Evolutionary conservation across 1,140 invertebrate species (phyloP).

Genomic region (Drosophila yakuba): DNA sequence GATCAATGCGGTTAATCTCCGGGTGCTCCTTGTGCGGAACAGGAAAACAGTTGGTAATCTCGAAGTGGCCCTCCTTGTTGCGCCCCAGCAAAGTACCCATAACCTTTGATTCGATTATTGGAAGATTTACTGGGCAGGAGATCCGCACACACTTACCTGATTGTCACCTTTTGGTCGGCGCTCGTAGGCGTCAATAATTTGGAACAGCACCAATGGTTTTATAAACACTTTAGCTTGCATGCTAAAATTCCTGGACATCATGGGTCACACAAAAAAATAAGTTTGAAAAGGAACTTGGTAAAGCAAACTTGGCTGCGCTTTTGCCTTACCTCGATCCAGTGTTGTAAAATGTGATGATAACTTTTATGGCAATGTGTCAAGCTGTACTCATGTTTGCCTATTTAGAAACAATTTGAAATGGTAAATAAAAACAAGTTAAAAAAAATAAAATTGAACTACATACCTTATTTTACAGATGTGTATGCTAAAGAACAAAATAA

Average conservation of each 20-base stretch:
- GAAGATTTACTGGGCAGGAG: neutral
- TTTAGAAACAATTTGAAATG: neutral
- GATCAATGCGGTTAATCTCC: slow-evolving; percentile 34
- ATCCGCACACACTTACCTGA: slow-evolving; percentile 15
- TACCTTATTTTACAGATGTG: too few species aligned
- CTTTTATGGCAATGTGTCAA: neutral
- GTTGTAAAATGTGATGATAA: slow-evolving; percentile 4
- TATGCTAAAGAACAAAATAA: too few species aligned
- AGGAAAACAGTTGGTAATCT: slow-evolving; percentile 60
- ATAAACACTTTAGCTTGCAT: slow-evolving; percentile 51
- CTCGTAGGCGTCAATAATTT: slow-evolving; percentile 65
- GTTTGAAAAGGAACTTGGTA: neutral
- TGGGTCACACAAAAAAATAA: neutral
- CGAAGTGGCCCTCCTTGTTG: slow-evolving; percentile 36
- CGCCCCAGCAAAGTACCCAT: slow-evolving; percentile 63
- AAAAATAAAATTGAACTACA: too few species aligned
- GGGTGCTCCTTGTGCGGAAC: slow-evolving; percentile 55
- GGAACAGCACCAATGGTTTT: slow-evolving; percentile 64
- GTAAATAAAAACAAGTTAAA: neutral
- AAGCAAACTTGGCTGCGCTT: slow-evolving; percentile 51
- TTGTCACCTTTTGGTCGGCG: slow-evolving; percentile 47
- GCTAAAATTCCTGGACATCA: slow-evolving; percentile 25
- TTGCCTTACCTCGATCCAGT: neutral
- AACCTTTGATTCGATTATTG: slow-evolving; percentile 7
- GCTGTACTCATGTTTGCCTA: too few species aligned